Percentiles rank a stretch among this genome's conserved stretches.
Conservation (phyloP, 2,113 vertebrate genomes). For the Tachuris rubrigastra region DNA sequence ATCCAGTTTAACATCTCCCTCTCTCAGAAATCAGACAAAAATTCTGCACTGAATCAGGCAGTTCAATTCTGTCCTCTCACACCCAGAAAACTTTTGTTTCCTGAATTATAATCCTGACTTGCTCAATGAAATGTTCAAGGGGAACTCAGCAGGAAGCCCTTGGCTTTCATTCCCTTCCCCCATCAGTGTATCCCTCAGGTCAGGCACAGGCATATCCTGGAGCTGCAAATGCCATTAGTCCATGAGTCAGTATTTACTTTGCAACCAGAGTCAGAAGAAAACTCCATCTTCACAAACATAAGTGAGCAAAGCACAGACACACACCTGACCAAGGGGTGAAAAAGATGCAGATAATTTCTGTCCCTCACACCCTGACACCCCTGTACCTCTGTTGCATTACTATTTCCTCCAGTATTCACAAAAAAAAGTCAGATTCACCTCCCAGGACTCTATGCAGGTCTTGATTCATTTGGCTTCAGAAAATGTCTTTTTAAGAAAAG, state of each 20-base stretch:
- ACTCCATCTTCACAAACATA: neutral
- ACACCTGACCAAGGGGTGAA: neutral
- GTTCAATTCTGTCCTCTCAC: neutral
- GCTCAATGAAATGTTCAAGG: neutral
- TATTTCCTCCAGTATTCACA: neutral
- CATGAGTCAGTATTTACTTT: conserved; percentile 69
- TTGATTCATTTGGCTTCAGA: neutral
- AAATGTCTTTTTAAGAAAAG: neutral
- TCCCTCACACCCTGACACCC: neutral
- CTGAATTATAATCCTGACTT: neutral
- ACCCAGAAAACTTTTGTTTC: neutral
- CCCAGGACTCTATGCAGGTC: neutral
- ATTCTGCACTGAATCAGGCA: neutral
- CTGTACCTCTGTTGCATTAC: neutral
- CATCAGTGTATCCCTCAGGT: neutral
- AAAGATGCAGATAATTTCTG: neutral
- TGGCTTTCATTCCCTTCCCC: neutral
- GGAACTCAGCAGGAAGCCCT: neutral
- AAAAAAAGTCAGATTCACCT: neutral
- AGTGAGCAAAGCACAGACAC: neutral
- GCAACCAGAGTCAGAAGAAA: neutral
- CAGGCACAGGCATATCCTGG: neutral
- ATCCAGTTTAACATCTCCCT: neutral
- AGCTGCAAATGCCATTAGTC: conserved; percentile 23
- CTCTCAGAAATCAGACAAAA: neutral